Evolutionary conservation across 30 jellyfish, hydroid and myxozoan genomes (phyloP).

Genomic region (Turritopsis rubra): DNA sequence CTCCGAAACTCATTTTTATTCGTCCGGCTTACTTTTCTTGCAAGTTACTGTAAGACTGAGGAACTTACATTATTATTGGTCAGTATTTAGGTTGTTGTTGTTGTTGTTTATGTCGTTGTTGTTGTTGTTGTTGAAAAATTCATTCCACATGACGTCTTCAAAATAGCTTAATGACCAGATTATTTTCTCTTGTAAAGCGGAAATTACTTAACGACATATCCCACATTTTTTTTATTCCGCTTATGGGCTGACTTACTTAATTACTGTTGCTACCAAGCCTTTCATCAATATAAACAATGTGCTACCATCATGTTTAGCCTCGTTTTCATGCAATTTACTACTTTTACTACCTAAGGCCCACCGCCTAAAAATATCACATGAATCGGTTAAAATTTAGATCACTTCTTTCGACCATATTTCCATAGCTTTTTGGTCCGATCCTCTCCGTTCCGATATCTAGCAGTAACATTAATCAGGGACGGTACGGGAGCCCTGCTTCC

Average conservation of each 20-base stretch:
- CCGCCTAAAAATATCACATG: too few species aligned
- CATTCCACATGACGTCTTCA: not conserved
- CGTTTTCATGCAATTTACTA: not conserved
- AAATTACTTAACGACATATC: not conserved
- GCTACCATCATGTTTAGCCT: not conserved
- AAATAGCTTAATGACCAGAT: not conserved
- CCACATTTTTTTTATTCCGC: not conserved
- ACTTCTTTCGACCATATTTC: too few species aligned
- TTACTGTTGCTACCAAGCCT: not conserved
- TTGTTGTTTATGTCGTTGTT: not conserved
- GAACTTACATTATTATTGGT: not conserved
- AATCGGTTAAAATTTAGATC: too few species aligned
- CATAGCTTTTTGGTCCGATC: too few species aligned
- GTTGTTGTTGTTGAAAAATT: not conserved
- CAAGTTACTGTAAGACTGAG: too few species aligned
- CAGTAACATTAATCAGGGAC: too few species aligned
- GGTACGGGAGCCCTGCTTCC: too few species aligned
- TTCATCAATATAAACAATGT: not conserved
- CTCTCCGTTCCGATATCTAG: too few species aligned
- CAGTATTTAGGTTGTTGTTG: not conserved
- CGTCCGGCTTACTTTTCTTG: not conserved
- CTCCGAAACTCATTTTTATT: too few species aligned
- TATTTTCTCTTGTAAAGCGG: not conserved
- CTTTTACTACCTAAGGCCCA: too few species aligned
- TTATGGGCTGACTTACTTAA: not conserved